Conservation (phyloP, 2,113 vertebrate species). For the Pelobates fuscus region DNA sequence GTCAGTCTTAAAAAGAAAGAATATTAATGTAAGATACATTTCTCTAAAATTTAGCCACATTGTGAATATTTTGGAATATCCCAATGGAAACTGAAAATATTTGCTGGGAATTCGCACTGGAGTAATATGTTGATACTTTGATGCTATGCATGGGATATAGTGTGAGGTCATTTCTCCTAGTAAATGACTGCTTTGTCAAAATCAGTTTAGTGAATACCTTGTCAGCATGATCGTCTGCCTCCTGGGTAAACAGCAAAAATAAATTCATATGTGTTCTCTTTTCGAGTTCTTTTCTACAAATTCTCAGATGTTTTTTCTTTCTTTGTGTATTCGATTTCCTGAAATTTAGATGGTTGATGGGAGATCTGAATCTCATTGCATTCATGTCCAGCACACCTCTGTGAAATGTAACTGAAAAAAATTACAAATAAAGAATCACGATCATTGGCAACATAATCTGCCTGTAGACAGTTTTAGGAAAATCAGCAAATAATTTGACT, state of each 20-base stretch:
- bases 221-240: background rate
- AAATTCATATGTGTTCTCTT: background rate
- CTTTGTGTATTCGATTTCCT: background rate
- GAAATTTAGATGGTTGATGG: background rate
- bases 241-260: background rate
- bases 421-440: no score
- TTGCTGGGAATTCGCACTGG: background rate
- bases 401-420: no score
- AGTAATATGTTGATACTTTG: background rate
- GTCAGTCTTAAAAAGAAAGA: no score
- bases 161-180: background rate
- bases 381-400: no score
- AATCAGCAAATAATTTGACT: no score
- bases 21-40: no score
- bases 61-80: no score
- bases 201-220: background rate
- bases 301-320: background rate
- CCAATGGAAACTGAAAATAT: background rate
- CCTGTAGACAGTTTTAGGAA: no score
- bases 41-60: no score
- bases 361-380: background rate
- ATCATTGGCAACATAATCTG: no score
- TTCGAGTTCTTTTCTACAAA: background rate
- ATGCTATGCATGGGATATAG: background rate
- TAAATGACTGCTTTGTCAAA: background rate